Conservation (phyloP, 2,888 invertebrate genomes). For the Asteroscopus sphinx region DNA sequence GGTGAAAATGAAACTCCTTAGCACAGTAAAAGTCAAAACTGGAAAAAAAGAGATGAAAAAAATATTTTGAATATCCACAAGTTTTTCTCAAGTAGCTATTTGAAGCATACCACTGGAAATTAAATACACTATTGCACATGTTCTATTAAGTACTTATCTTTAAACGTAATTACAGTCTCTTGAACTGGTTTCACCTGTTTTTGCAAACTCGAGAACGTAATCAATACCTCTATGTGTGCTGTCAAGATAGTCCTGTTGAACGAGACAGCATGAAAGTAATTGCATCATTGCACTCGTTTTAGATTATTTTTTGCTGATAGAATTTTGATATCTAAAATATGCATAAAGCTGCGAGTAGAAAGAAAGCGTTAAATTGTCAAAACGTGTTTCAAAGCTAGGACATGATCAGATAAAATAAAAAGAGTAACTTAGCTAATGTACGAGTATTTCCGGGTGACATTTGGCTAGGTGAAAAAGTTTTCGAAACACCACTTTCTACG, state of each 20-base stretch:
- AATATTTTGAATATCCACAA: too few relatives aligned
- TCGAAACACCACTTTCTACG: conserved; percentile 56
- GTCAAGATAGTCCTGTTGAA: conserved; percentile 19
- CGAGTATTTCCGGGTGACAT: conserved; percentile 53
- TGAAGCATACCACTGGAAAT: too few relatives aligned
- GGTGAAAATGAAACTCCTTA: conserved; percentile 6
- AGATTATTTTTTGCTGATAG: background rate
- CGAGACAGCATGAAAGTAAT: conserved; percentile 25
- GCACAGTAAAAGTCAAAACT: too few relatives aligned
- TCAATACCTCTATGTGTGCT: conserved; percentile 23
- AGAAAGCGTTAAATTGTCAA: conserved; percentile 17
- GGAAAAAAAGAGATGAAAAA: too few relatives aligned
- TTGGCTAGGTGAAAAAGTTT: conserved; percentile 52
- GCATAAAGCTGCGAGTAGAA: too few relatives aligned
- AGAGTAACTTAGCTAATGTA: conserved; percentile 33
- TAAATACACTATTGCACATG: too few relatives aligned
- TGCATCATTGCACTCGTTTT: conserved; percentile 2
- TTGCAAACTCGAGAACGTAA: conserved; percentile 31
- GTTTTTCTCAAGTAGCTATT: too few relatives aligned
- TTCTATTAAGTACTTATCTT: too few relatives aligned
- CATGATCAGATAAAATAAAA: conserved; percentile 32
- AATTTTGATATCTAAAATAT: too few relatives aligned
- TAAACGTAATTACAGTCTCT: too few relatives aligned
- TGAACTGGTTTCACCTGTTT: conserved; percentile 7
- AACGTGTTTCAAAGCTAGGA: conserved; percentile 24